Conservation (phyloP, 2,888 invertebrate genomes). For the Bellardia pandia region DNA sequence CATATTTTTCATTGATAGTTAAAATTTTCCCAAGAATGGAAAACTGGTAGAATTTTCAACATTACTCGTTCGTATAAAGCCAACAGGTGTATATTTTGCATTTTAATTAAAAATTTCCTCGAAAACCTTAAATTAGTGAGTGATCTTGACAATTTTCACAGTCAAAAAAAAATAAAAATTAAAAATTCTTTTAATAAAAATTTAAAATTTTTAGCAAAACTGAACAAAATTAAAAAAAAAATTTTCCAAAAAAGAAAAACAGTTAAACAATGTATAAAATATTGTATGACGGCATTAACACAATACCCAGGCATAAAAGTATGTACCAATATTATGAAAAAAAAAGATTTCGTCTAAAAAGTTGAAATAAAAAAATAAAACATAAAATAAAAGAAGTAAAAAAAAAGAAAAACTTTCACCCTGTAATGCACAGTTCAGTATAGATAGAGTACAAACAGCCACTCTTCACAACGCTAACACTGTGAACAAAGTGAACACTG, state of each 20-base stretch:
- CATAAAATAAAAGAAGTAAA: conserved; percentile 35
- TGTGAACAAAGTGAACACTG: conserved; percentile 4
- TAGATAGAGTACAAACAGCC: background rate
- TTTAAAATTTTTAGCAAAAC: background rate
- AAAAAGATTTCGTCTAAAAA: conserved; percentile 60
- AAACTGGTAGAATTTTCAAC: background rate
- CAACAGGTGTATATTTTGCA: background rate
- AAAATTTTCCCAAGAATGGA: too few species aligned
- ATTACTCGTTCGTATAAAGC: background rate
- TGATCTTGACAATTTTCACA: background rate
- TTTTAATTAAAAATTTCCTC: background rate
- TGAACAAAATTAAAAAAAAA: conserved; percentile 2
- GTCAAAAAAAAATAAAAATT: background rate
- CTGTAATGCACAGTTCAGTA: conserved; percentile 60
- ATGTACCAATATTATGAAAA: conserved; percentile 49
- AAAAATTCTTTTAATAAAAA: conserved; percentile 25
- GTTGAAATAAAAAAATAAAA: conserved; percentile 41
- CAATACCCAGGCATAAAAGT: conserved; percentile 32
- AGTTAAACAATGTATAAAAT: conserved; percentile 46
- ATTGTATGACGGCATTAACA: conserved; percentile 52
- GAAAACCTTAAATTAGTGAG: background rate
- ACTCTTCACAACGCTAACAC: background rate
- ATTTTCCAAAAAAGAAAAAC: background rate
- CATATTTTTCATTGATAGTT: too few species aligned
- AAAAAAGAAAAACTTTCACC: conserved; percentile 72